These are phyloP conservation scores for Callochromis pleurospilus DNA, from an alignment of 2,113 vertebrate species.

Conservation along the genomic window DNA sequence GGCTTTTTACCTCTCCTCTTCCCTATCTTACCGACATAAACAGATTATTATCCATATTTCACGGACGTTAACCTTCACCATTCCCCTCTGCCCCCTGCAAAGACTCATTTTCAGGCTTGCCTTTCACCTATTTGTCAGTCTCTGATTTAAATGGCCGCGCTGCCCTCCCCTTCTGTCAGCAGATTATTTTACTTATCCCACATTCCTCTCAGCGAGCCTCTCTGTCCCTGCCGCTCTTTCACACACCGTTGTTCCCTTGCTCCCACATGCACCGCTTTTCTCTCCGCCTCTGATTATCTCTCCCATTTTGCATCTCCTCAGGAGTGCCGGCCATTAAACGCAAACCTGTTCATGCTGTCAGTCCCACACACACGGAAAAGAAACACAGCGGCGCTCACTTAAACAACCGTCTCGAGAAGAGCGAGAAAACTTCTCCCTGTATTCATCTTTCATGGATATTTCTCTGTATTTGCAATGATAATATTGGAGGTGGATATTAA, in stretches of 20 bases:
- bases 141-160: constrained; percentile 25
- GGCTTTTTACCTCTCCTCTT: not conserved
- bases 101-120: constrained; percentile 34
- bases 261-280: constrained; percentile 39
- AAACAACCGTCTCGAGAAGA: constrained; percentile 21
- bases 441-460: constrained; percentile 12
- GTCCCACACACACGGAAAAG: constrained; percentile 18
- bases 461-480: constrained; percentile 26
- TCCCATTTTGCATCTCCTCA: constrained; percentile 54
- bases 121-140: constrained; percentile 32
- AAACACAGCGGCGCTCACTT: not conserved
- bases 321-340: constrained; percentile 60
- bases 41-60: constrained; percentile 46
- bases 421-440: constrained; percentile 9
- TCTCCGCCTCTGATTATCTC: constrained; percentile 66
- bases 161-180: constrained; percentile 5
- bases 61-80: constrained; percentile 11
- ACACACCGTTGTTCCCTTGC: constrained; percentile 28
- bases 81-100: constrained; percentile 10
- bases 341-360: constrained; percentile 40
- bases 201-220: constrained; percentile 12
- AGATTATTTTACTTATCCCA: constrained; percentile 38
- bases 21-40: constrained; percentile 24
- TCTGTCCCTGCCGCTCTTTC: constrained; percentile 20
- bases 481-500: constrained; percentile 12